Evolutionary conservation across 2,888 invertebrate genomes (phyloP).

Genomic region (Xestia sexstrigata): DNA sequence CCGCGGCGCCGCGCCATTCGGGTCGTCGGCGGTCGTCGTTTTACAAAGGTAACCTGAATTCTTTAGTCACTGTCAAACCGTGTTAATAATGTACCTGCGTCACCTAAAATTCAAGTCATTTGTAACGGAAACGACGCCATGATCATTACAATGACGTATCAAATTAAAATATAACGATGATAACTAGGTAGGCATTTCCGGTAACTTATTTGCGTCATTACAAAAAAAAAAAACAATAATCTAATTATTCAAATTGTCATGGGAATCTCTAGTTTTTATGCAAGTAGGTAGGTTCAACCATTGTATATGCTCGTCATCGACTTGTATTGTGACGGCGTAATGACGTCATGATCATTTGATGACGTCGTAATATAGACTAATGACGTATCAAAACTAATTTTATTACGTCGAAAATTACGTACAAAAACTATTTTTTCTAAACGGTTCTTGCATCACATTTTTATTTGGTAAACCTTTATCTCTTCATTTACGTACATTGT

Average conservation of each 20-base stretch:
- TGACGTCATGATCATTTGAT: background rate
- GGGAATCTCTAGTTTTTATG: background rate
- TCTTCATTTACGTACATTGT: background rate
- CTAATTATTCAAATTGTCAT: background rate
- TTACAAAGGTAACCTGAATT: background rate
- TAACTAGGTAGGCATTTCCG: background rate
- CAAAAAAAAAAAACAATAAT: background rate
- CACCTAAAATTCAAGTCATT: background rate
- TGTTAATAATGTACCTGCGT: background rate
- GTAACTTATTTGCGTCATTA: background rate
- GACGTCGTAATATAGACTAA: background rate
- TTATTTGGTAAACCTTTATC: background rate
- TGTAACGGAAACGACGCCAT: background rate
- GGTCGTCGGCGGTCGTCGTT: too few relatives aligned
- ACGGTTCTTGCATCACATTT: background rate
- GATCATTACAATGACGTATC: constrained; percentile 26
- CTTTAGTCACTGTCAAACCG: too few relatives aligned
- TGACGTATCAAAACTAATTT: background rate
- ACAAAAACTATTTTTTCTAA: background rate
- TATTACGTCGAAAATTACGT: background rate
- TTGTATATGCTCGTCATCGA: background rate
- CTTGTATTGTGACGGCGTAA: background rate
- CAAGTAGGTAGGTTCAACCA: too few relatives aligned
- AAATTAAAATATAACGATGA: background rate
- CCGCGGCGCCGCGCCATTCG: too few relatives aligned